Percentiles rank a stretch among this genome's conserved stretches.
Conservation (phyloP, 2,113 vertebrate species). For the Charina bottae region DNA sequence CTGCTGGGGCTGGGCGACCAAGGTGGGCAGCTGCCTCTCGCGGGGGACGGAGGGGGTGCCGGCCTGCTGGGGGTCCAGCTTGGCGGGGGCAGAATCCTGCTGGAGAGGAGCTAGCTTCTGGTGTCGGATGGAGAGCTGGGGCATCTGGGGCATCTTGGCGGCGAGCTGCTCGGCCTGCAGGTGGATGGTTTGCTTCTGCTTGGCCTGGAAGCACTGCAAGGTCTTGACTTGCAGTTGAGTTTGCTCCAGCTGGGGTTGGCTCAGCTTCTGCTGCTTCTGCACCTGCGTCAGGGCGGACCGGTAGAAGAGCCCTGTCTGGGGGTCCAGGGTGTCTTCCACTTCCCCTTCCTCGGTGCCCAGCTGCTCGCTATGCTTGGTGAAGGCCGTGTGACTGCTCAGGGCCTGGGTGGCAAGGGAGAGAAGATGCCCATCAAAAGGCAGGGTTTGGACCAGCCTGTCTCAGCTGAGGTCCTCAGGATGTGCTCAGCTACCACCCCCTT, state of each 20-base stretch:
- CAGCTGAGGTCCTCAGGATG: too few relatives aligned
- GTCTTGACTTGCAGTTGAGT: constrained; percentile 81
- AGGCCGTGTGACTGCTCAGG: constrained; percentile 80
- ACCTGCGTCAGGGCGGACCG: constrained; percentile 80
- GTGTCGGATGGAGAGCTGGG: constrained; percentile 84
- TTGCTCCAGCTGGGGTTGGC: constrained; percentile 80
- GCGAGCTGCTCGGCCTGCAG: constrained; percentile 80
- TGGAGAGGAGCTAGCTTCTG: constrained; percentile 79
- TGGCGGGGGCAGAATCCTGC: constrained; percentile 82
- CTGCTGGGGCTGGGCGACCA: constrained; percentile 82
- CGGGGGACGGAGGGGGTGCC: constrained; percentile 78
- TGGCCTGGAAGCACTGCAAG: constrained; percentile 85
- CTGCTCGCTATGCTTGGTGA: constrained; percentile 80
- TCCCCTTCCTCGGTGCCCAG: constrained; percentile 88
- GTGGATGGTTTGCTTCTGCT: constrained; percentile 83
- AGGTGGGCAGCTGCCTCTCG: constrained; percentile 79
- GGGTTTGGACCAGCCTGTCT: background rate
- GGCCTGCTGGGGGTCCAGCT: constrained; percentile 71
- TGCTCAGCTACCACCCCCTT: too few relatives aligned
- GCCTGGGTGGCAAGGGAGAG: constrained; percentile 64
- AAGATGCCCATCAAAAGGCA: background rate
- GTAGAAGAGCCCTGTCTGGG: constrained; percentile 97
- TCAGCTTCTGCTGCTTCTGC: constrained; percentile 78
- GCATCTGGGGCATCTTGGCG: constrained; percentile 81
- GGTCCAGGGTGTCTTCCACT: constrained; percentile 95